A percentile compares a stretch with the other conserved stretches of the same genome.
These are phyloP conservation scores for Liposcelis brunnea DNA, from an alignment of 2,888 invertebrate genomes.

Conservation along the genomic window DNA sequence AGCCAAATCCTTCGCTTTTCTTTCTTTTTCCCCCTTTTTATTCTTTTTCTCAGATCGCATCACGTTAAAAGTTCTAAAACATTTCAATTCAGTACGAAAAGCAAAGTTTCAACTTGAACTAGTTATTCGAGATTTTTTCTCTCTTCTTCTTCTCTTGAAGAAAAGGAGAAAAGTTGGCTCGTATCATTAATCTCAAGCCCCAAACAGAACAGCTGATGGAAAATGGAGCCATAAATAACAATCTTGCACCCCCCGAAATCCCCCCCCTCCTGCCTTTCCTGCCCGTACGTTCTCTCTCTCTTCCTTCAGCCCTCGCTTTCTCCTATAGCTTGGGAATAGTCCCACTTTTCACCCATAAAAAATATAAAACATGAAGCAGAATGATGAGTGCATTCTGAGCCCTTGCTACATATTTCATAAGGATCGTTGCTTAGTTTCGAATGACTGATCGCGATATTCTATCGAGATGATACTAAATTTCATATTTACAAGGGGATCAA, in stretches of 20 bases:
- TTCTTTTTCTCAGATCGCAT: background rate
- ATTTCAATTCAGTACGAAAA: background rate
- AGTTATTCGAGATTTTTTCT: no score
- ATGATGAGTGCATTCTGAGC: background rate
- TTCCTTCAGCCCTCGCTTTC: slow-evolving; percentile 5
- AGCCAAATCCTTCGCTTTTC: background rate
- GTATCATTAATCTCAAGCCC: slow-evolving; percentile 16
- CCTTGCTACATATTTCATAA: background rate
- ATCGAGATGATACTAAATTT: slow-evolving; percentile 5
- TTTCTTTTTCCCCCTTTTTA: background rate
- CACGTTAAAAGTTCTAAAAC: slow-evolving; percentile 5
- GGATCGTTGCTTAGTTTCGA: slow-evolving; percentile 1
- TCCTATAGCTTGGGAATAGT: background rate
- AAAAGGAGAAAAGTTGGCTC: background rate
- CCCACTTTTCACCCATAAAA: background rate
- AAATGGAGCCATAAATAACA: slow-evolving; percentile 16
- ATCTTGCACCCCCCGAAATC: slow-evolving; percentile 21
- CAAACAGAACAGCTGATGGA: slow-evolving; percentile 15
- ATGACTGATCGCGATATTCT: slow-evolving; percentile 1
- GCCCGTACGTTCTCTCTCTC: slow-evolving; percentile 16
- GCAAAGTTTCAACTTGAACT: no score
- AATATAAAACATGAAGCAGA: background rate
- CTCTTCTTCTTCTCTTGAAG: slow-evolving; percentile 7
- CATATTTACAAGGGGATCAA: background rate
- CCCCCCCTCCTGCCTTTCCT: slow-evolving; percentile 16